Base-by-base conservation (phyloP, 2,113 vertebrate species). In the Mus pahari region DNA sequence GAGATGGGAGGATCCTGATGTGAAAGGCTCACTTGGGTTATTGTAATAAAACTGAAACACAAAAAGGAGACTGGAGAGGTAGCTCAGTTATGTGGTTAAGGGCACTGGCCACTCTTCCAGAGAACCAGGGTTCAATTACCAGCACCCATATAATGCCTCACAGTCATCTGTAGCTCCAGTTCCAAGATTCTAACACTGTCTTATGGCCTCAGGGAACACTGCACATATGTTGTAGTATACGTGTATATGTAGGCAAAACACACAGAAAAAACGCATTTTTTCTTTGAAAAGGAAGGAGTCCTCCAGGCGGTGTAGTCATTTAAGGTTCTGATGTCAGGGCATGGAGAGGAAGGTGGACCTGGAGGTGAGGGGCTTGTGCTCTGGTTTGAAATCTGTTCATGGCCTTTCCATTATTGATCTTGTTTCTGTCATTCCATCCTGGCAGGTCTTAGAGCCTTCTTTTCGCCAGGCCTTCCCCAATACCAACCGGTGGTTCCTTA, bases 381-480 rank as follows among this genome's bases (percentile, higher is more conserved):
- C 62, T 55, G 50, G 8, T 70, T 42, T 39, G 48, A 71, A 24
- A 22, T 73, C 6, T 71, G 17, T 48, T 70, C 20, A 4, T 10
- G 71, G 20, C 39, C 22, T 42, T 53, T 53, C 14, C 20, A 2
- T 31, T 28, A 4, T 68, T 96, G 89, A 93, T 45, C 42, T 68
- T 16, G 14, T 53, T 88, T 84, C 74, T 10, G 22, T 26, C 26
- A 20, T 58, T 9, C 0, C 2, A 1, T 83, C 36, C n/a, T 66
- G 87, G 10, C 95, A 99, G 99, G 99, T 99, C 73, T 98, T 99
- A 93, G 99, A 99, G 82, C 99, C 99, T 7, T 98, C 99, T 50
- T 99, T 99, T 98, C 99, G 99, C 70, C 99, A 99, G 98, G 98
- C 99, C 31, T 99, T 98, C 86, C 79, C 98, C 94, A 99, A 99